Evolutionary conservation across 2,888 invertebrate genomes (phyloP), one percentile per base, ranked within the genome.

Genomic region (Sericinus montela): DNA sequence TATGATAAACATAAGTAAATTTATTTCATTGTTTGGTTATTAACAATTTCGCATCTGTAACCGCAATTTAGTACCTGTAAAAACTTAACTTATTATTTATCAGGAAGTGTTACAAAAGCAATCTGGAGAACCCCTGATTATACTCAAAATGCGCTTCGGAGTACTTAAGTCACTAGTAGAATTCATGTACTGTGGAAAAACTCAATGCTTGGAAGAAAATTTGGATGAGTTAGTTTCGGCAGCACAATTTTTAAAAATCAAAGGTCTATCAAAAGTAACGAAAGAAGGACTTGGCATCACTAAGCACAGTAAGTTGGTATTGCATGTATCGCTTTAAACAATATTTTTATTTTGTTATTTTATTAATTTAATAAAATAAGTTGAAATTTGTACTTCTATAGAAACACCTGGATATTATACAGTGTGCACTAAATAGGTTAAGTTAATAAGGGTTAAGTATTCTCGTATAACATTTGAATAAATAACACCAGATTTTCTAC

Each of bases 101-200:
- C 62, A 92, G 92, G 91, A 92, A 60, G 90, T 91, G 55, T 71
- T 92, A 39, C 91, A 91, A 72, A 91, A 91, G 63, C 86, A 90
- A 59, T 71, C 79, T 10, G 90, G 90, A 8, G 91, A 92, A 59
- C 91, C 91, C 37, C 75, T 91, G 35, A 83, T 92, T 36, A 90
- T 94, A 53, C 88, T 91, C 58, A 93, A 94, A 67, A 91, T 94
- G 88, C 91, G 93, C 67, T 94, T 93, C 75, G 89, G 90, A 60
- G 92, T 94, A 25, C 78, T 94, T 51, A 93, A 93, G 75, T 92
- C 92, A 40, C 85, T 94, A 52, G 91, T 94, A 28, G 94, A 94
- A 72, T 94, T 93, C 63, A 94, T 94, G 92, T 94, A 94, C 67
- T 93, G 93, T 64, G 94, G 94, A 1, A 93, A 93, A 82, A 94